Evolutionary conservation across 2,113 vertebrate genomes (phyloP), one percentile per base, ranked within the genome.

Genomic region (Budorcas taxicolor): DNA sequence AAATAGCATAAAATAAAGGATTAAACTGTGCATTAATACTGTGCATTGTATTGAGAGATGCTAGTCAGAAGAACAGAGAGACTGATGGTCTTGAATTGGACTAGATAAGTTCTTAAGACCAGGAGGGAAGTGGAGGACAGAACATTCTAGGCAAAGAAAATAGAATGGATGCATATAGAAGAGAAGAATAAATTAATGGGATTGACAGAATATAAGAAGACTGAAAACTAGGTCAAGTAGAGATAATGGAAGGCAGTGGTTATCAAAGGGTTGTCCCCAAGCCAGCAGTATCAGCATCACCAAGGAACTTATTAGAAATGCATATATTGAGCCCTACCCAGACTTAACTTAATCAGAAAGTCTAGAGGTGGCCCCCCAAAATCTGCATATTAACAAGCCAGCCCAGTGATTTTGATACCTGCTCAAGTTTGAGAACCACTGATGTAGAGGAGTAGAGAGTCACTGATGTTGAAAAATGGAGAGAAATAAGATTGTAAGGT

Each of bases 321-420:
- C 27, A n/a, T 52, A 50, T 90, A 40, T 60, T 67, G 11, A 94
- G 21, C 6, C 21, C 15, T 86, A 85, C 33, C 4, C 15, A 85
- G 55, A 62, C 4, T 83, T 74, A 90, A 95, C 16, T 90, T n/a
- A 95, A 95, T 85, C 53, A 95, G 62, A 85, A 94, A 84, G 33
- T 84, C 57, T 40, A 36, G 31, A 27, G 2, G 27, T n/a, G 6
- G 3, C 7, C 13, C 36, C 64, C 31, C 47, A 31, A 29, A 87
- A 78, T 52, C 27, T 64, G 21, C 50, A 21, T 92, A 91, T 87
- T 67, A 71, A 87, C 23, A 67, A 67, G 25, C 50, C 71, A 4
- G 64, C 29, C 40, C 40, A 55, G 29, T 57, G 15, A 36, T 87
- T 91, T 62, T 95, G 36, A 43, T 1, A 5, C 74, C 21, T 45